Conservation (phyloP, 2,797 vertebrate species). For the Scolopax rusticola region DNA sequence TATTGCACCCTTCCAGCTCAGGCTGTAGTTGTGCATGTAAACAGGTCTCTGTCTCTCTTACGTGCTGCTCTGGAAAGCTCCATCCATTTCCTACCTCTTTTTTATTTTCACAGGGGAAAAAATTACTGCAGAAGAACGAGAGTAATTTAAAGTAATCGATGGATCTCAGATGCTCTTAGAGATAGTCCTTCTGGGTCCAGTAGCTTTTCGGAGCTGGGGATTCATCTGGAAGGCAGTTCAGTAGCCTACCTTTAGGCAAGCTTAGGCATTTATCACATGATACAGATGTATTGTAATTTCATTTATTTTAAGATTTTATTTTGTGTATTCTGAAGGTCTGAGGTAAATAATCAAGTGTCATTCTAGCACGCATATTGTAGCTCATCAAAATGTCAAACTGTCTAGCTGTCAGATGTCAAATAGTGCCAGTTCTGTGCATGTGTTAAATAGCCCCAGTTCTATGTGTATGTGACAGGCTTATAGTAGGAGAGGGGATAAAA, state of each 20-base stretch:
- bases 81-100: neutral
- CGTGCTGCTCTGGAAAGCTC: neutral
- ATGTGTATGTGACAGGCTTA: neutral
- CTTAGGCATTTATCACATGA: neutral
- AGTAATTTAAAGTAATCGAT: neutral
- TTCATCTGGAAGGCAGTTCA: neutral
- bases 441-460: neutral
- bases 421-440: neutral
- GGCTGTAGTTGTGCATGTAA: neutral
- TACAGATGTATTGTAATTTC: neutral
- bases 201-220: neutral
- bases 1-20: too few relatives aligned
- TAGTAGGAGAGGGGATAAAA: neutral
- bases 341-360: neutral
- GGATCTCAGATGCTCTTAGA: neutral
- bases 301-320: neutral
- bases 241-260: neutral
- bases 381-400: neutral
- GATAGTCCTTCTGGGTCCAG: neutral
- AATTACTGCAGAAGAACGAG: neutral
- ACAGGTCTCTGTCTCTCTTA: neutral
- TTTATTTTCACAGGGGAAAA: neutral
- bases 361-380: neutral
- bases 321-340: neutral
- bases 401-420: neutral